phyloP scores from a whole-genome alignment of 2,888 invertebrate species.

The Altica lythri region DNA sequence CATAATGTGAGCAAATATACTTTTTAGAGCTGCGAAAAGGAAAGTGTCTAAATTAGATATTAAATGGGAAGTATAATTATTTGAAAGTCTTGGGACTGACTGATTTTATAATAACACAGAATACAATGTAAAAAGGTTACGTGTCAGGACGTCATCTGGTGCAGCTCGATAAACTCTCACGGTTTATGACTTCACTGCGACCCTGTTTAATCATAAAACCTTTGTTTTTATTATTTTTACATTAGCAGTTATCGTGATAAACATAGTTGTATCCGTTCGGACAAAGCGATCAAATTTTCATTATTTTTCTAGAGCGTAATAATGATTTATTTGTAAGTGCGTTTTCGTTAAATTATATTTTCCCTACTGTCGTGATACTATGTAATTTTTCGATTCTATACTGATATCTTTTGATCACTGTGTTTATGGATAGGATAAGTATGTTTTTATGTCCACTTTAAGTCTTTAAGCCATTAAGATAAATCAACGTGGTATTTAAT shows the following conservation, averaged over 20 bases:
- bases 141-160: slow-evolving; percentile 53
- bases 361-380: too few relatives aligned
- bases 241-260: slow-evolving; percentile 22
- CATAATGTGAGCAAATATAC: too few relatives aligned
- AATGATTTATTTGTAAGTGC: too few relatives aligned
- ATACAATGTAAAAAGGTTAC: slow-evolving; percentile 44
- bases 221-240: slow-evolving; percentile 34
- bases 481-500: too few relatives aligned
- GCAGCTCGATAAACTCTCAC: slow-evolving; percentile 54
- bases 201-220: slow-evolving; percentile 35
- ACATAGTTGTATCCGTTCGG: slow-evolving; percentile 11
- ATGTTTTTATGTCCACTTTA: too few relatives aligned
- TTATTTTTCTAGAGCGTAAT: slow-evolving; percentile 3
- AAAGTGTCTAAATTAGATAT: too few relatives aligned
- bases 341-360: too few relatives aligned
- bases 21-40: too few relatives aligned
- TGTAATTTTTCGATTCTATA: background rate
- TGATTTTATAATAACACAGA: slow-evolving; percentile 48
- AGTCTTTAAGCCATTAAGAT: too few relatives aligned
- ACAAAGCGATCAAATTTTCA: slow-evolving; percentile 10
- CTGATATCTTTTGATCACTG: background rate
- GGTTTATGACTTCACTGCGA: slow-evolving; percentile 51
- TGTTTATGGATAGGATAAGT: too few relatives aligned
- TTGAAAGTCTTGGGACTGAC: slow-evolving; percentile 37
- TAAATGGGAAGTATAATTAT: too few relatives aligned